Evolutionary conservation across 2,113 vertebrate genomes (phyloP).

Genomic region (Anser brachyrhynchus): DNA sequence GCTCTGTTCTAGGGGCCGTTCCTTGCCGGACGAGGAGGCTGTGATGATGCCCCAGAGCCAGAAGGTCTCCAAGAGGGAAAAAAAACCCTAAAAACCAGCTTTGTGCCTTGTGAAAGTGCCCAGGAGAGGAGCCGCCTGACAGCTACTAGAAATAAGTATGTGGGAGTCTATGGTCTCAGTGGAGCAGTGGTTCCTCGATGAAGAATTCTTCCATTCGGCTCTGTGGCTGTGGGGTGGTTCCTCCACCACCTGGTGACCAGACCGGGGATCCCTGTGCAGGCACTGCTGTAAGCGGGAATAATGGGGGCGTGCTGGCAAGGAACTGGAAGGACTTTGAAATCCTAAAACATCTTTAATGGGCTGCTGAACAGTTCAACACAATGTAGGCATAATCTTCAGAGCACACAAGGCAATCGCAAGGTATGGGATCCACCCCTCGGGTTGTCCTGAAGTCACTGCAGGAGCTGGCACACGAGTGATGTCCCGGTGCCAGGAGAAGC

Average conservation of each 20-base stretch:
- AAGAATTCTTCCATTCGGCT: too few relatives aligned
- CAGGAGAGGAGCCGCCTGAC: background rate
- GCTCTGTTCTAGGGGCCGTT: background rate
- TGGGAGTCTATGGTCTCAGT: background rate
- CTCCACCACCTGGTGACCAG: rapidly evolving
- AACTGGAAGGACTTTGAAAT: background rate
- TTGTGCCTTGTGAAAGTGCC: background rate
- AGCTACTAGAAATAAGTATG: background rate
- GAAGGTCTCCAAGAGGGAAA: background rate
- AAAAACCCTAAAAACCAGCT: background rate
- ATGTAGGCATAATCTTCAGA: background rate
- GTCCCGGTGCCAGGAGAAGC: constrained; percentile 33
- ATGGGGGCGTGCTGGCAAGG: background rate
- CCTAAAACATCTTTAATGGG: background rate
- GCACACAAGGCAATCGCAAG: background rate
- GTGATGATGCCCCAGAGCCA: background rate
- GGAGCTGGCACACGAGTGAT: constrained; percentile 24
- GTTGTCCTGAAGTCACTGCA: background rate
- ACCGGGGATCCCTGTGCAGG: background rate
- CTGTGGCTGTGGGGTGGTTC: background rate
- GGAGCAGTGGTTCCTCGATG: too few relatives aligned
- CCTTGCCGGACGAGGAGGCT: background rate
- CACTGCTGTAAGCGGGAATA: background rate
- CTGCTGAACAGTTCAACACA: background rate
- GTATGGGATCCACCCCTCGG: background rate